Evolutionary conservation across 2,113 vertebrate species (phyloP).

Genomic region (Xerus inauris): DNA sequence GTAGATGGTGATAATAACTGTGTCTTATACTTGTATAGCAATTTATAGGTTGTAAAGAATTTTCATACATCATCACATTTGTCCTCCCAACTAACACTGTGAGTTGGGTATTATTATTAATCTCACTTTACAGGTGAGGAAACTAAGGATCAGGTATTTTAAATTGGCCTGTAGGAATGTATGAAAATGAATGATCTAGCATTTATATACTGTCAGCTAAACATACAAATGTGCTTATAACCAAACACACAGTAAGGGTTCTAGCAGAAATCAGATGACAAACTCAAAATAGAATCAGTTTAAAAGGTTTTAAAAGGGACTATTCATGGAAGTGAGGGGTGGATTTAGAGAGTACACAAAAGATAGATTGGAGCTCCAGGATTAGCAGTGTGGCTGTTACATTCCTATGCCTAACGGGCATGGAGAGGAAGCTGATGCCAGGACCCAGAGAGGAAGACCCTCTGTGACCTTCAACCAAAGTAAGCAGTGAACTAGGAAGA

Average conservation of each 20-base stretch:
- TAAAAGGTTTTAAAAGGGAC: background rate
- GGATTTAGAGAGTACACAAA: background rate
- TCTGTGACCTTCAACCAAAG: background rate
- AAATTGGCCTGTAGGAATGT: background rate
- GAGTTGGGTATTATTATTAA: constrained; percentile 26
- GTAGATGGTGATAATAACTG: constrained; percentile 43
- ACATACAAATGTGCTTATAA: background rate
- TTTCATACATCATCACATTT: constrained; percentile 45
- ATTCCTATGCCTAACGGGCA: background rate
- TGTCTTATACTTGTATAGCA: background rate
- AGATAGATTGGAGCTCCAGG: background rate
- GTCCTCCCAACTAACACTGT: background rate
- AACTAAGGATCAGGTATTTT: constrained; percentile 11
- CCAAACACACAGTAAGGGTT: background rate
- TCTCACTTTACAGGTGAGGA: background rate
- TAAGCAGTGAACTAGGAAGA: background rate
- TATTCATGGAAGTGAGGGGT: background rate
- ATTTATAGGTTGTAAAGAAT: constrained; percentile 38
- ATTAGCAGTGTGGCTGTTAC: background rate
- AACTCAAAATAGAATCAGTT: constrained; percentile 10
- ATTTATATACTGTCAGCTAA: background rate
- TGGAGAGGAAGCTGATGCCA: background rate
- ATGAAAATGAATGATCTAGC: background rate
- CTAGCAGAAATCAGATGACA: background rate
- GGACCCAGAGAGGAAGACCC: background rate